phyloP scores from a whole-genome alignment of 2,113 vertebrate genomes.

The Bubalus kerabau region DNA sequence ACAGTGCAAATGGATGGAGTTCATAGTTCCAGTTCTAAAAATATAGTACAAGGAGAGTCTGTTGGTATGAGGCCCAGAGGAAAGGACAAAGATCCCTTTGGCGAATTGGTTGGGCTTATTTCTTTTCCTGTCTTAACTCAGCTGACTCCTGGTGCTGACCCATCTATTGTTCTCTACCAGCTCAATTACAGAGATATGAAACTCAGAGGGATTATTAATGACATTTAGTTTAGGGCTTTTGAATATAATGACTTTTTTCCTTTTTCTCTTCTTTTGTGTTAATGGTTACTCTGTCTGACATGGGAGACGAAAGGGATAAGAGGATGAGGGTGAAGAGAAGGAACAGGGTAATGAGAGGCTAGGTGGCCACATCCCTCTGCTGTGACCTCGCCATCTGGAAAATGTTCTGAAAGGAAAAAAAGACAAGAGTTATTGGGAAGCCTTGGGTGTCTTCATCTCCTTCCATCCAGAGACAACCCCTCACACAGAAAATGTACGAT shows the following conservation, averaged over 20 bases:
- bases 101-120: conserved; percentile 18
- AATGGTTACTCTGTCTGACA: conserved; percentile 72
- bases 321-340: background rate
- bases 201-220: conserved; percentile 69
- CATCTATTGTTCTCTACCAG: conserved; percentile 25
- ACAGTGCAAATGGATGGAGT: conserved; percentile 78
- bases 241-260: conserved; percentile 70
- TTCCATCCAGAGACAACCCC: background rate
- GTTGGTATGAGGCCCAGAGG: conserved; percentile 53
- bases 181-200: conserved; percentile 61
- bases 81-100: conserved; percentile 22
- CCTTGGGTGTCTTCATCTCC: background rate
- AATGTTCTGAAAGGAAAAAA: conserved; percentile 89
- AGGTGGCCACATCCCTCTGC: conserved; percentile 92
- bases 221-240: conserved; percentile 77
- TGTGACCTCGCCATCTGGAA: conserved; percentile 93
- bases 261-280: conserved; percentile 72
- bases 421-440: conserved; percentile 11
- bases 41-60: conserved; percentile 65
- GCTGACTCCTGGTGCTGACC: conserved; percentile 24
- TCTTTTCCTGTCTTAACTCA: conserved; percentile 38
- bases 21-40: conserved; percentile 76
- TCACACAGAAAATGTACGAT: background rate
- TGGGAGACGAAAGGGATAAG: conserved; percentile 4
- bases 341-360: conserved; percentile 71